Conservation (phyloP, 2,797 vertebrate genomes). For the Anguilla marmorata region DNA sequence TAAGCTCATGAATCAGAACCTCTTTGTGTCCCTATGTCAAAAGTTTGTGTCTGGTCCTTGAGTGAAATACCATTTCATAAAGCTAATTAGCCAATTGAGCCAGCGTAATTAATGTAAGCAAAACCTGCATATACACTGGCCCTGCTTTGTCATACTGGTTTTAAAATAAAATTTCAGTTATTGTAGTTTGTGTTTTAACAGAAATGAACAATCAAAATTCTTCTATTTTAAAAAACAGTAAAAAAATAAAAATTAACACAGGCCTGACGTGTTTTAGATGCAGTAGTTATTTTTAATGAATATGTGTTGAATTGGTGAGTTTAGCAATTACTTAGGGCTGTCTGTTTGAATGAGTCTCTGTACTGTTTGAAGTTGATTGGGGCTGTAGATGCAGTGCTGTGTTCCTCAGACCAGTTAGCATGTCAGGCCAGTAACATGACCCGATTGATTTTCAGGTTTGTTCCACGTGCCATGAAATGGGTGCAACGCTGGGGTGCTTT, state of each 20-base stretch:
- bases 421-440: neutral
- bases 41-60: neutral
- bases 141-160: neutral
- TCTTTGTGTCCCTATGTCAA: neutral
- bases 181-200: neutral
- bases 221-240: neutral
- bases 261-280: neutral
- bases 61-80: neutral
- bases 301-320: neutral
- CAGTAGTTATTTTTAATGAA: neutral
- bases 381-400: no score
- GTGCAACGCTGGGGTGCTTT: constrained; percentile 74
- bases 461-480: constrained; percentile 60
- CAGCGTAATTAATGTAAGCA: neutral
- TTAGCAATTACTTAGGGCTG: neutral
- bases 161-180: neutral
- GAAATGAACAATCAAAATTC: neutral
- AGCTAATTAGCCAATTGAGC: neutral
- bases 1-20: neutral
- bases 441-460: constrained; percentile 60
- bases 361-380: neutral
- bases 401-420: neutral
- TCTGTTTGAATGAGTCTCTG: neutral
- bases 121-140: neutral
- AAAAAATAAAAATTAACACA: no score